These are phyloP conservation scores for Watsonalla binaria DNA, from an alignment of 2,888 invertebrate species.

Conservation along the genomic window DNA sequence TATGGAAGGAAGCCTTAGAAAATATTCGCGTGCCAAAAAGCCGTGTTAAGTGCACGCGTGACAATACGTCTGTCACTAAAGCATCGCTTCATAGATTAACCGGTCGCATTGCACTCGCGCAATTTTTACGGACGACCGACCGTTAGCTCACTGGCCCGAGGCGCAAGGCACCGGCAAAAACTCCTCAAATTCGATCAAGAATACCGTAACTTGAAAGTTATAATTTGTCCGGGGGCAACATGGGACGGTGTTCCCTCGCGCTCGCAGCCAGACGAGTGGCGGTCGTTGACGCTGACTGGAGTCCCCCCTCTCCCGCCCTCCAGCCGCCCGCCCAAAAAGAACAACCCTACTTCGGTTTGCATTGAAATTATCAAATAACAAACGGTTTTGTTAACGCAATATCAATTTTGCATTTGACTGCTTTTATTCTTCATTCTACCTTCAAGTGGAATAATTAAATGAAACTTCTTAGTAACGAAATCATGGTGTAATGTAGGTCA, in stretches of 20 bases:
- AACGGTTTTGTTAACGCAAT: constrained; percentile 17
- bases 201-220: constrained; percentile 38
- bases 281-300: constrained; percentile 72
- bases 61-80: constrained; percentile 23
- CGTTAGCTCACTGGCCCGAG: constrained; percentile 13
- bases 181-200: constrained; percentile 14
- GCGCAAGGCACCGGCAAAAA: constrained; percentile 9
- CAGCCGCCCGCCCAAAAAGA: constrained; percentile 66
- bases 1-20: constrained; percentile 13
- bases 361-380: constrained; percentile 25
- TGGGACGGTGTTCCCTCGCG: constrained; percentile 58
- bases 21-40: constrained; percentile 27
- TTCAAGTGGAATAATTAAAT: constrained; percentile 14
- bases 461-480: constrained; percentile 30
- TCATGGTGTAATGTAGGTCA: constrained; percentile 5
- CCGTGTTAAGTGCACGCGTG: constrained; percentile 17
- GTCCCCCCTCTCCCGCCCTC: constrained; percentile 53
- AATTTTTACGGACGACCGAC: constrained; percentile 13
- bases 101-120: constrained; percentile 18
- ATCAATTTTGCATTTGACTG: constrained; percentile 6
- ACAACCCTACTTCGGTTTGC: constrained; percentile 44
- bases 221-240: constrained; percentile 37
- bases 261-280: constrained; percentile 65
- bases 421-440: constrained; percentile 21
- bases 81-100: constrained; percentile 20